Conservation (phyloP, 1,140 invertebrate genomes). For the Trichomalopsis sarcophagae region DNA sequence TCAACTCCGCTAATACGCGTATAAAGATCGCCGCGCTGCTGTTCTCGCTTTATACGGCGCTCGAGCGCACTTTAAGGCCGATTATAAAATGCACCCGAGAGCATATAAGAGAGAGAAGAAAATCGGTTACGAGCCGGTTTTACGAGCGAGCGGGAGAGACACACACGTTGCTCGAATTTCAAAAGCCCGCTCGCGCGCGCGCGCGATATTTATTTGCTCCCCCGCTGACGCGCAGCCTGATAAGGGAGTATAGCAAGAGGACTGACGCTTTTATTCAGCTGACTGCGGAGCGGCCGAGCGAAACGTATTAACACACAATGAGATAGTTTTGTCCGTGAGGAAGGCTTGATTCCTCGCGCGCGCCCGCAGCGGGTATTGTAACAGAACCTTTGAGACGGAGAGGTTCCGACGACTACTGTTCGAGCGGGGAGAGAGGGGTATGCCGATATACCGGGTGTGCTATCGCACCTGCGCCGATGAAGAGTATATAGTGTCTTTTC, state of each 20-base stretch:
- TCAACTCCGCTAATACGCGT: neutral
- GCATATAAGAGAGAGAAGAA: neutral
- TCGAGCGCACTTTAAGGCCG: slow-evolving; percentile 26
- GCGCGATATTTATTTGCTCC: slow-evolving; percentile 42
- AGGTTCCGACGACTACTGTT: slow-evolving; percentile 48
- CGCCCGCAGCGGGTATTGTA: neutral
- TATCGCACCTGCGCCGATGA: slow-evolving; percentile 14
- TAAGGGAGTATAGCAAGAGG: slow-evolving; percentile 13
- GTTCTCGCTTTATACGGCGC: neutral
- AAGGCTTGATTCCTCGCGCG: slow-evolving; percentile 38
- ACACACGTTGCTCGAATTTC: slow-evolving; percentile 44
- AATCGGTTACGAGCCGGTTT: slow-evolving; percentile 49
- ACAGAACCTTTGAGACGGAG: slow-evolving; percentile 13
- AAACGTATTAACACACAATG: slow-evolving; percentile 75
- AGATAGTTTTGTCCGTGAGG: slow-evolving; percentile 73
- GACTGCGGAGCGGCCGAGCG: slow-evolving; percentile 34
- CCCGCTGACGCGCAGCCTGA: neutral
- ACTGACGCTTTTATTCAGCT: slow-evolving; percentile 48
- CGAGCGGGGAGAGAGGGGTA: slow-evolving; percentile 40
- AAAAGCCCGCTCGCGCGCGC: slow-evolving; percentile 8
- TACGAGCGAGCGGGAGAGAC: slow-evolving; percentile 31
- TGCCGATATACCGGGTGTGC: slow-evolving; percentile 61
- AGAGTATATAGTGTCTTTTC: too few relatives aligned
- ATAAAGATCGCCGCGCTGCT: neutral
- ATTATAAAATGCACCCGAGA: slow-evolving; percentile 37